Percentiles rank a stretch among this genome's conserved stretches.
phyloP scores from a whole-genome alignment of 2,888 invertebrate species.

The Orchesella flavescens region DNA sequence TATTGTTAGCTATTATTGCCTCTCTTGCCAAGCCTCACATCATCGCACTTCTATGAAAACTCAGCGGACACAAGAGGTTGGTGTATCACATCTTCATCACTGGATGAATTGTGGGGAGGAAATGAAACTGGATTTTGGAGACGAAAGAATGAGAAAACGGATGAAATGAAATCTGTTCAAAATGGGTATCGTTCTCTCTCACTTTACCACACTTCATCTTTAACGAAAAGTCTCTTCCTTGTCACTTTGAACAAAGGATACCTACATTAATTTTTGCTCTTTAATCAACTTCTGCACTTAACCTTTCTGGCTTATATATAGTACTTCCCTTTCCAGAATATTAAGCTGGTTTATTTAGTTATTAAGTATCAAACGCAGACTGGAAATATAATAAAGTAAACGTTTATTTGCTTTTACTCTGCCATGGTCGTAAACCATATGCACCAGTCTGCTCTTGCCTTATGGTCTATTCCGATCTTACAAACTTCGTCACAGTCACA shows the following conservation, averaged over 20 bases:
- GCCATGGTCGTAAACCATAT: no score
- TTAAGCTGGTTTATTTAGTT: not conserved
- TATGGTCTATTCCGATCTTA: no score
- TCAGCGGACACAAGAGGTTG: not conserved
- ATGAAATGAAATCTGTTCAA: not conserved
- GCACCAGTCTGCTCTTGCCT: no score
- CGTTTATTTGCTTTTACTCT: no score
- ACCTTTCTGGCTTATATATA: not conserved
- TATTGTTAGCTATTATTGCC: slow-evolving; percentile 26
- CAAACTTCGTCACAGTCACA: no score
- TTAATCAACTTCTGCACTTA: not conserved
- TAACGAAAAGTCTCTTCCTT: no score
- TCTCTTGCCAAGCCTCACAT: slow-evolving; percentile 17
- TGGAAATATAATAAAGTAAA: no score
- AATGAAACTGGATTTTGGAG: not conserved
- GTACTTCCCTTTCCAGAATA: not conserved
- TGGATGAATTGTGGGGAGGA: not conserved
- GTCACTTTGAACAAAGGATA: no score
- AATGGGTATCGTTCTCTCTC: not conserved
- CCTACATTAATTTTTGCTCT: not conserved
- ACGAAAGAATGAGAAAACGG: not conserved
- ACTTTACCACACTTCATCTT: not conserved
- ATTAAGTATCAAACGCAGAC: no score
- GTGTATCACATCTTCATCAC: not conserved
- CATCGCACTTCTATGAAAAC: slow-evolving; percentile 15